phyloP scores from a whole-genome alignment of 2,113 vertebrate genomes.

The Rhagologus leucostigma region DNA sequence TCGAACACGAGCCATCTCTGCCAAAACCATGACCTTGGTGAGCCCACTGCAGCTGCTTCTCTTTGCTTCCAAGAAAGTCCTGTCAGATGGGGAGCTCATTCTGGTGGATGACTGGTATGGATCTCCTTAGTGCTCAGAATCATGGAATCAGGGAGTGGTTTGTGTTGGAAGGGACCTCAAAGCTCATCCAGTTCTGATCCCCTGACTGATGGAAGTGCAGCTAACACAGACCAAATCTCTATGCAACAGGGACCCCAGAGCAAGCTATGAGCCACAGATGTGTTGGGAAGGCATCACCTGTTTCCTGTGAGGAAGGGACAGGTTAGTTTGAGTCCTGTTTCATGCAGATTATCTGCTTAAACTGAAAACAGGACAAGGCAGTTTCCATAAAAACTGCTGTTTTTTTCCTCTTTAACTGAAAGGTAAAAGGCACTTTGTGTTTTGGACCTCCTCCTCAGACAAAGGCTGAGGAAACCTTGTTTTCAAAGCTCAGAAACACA shows the following conservation, averaged over 20 bases:
- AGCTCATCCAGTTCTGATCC: background rate
- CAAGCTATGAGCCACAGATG: background rate
- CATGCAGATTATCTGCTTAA: background rate
- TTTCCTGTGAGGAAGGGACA: background rate
- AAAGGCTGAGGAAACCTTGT: background rate
- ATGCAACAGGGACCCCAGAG: background rate
- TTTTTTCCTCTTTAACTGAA: background rate
- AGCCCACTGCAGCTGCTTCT: constrained; percentile 91
- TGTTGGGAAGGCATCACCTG: background rate
- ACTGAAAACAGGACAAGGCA: background rate
- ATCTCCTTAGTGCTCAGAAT: background rate
- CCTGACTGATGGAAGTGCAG: background rate
- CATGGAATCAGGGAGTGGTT: background rate
- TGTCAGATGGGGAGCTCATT: constrained; percentile 81
- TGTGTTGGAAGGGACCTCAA: background rate
- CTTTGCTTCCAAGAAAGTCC: constrained; percentile 90
- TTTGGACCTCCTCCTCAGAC: background rate
- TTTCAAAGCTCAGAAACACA: background rate
- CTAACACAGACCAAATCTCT: background rate
- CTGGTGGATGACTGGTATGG: constrained; percentile 90
- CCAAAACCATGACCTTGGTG: constrained; percentile 95
- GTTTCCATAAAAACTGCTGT: background rate
- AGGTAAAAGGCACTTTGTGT: background rate
- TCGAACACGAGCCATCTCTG: constrained; percentile 92
- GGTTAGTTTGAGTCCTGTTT: background rate